Conservation (phyloP, 2,797 vertebrate species). For the Hoplostethus atlanticus region DNA sequence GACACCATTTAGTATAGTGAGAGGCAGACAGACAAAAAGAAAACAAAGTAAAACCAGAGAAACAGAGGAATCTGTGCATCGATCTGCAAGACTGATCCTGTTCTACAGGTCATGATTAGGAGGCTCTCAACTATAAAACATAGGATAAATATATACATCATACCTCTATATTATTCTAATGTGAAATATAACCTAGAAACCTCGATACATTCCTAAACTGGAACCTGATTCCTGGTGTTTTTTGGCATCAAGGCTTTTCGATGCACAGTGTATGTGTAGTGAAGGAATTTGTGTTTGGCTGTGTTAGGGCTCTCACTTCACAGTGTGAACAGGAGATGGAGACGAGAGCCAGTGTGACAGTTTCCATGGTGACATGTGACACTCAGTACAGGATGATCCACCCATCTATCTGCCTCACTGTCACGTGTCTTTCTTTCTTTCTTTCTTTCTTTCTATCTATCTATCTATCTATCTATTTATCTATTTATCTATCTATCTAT, state of each 20-base stretch:
- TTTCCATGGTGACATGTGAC: conserved; percentile 79
- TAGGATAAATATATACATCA: conserved; percentile 17
- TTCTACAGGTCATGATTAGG: background rate
- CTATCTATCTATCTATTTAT: conserved; percentile 4
- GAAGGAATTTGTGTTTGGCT: conserved; percentile 17
- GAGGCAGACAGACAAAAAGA: conserved; percentile 7
- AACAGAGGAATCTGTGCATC: conserved; percentile 9
- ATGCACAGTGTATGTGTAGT: conserved; percentile 1
- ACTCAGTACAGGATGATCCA: conserved; percentile 35
- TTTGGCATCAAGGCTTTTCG: conserved; percentile 4
- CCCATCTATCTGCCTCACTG: conserved; percentile 4
- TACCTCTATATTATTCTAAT: conserved; percentile 1
- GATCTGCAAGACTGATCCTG: no score
- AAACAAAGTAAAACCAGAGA: background rate
- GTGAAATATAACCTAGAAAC: background rate
- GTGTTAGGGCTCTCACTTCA: conserved; percentile 39
- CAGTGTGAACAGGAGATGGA: conserved; percentile 53
- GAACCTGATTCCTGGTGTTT: conserved; percentile 1
- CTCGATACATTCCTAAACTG: background rate
- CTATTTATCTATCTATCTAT: conserved; percentile 6
- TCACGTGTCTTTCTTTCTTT: background rate
- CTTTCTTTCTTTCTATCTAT: background rate
- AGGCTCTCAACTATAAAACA: background rate
- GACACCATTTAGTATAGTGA: background rate
- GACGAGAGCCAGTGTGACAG: conserved; percentile 71